Conservation (phyloP, 2,888 invertebrate genomes). For the Podotricha telesiphe region DNA sequence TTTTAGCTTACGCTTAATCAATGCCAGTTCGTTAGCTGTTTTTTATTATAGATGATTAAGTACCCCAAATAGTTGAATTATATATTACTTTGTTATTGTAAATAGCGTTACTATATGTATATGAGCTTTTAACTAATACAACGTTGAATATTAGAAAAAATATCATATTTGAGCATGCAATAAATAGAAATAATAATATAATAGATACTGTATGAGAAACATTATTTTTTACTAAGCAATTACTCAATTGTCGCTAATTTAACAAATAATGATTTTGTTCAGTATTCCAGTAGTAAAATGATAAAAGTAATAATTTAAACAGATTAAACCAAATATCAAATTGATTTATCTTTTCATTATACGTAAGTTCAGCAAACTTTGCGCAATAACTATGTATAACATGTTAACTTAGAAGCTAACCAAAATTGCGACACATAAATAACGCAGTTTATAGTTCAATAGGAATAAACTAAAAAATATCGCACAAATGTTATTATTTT, state of each 20-base stretch:
- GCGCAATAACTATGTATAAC: background rate
- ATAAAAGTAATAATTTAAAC: background rate
- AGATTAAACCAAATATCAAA: background rate
- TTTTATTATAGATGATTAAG: conserved; percentile 52
- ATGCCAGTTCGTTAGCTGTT: conserved; percentile 45
- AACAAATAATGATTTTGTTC: background rate
- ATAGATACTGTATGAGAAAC: conserved; percentile 3
- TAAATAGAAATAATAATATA: conserved; percentile 9
- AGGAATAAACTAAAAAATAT: conserved; percentile 19
- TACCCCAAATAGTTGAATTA: conserved; percentile 55
- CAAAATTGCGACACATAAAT: background rate
- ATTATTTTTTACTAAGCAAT: background rate
- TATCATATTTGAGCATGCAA: conserved; percentile 6
- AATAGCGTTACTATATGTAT: conserved; percentile 57
- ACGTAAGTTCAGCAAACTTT: background rate
- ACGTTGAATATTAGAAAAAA: conserved; percentile 26
- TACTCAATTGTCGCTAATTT: background rate
- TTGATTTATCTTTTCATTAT: background rate
- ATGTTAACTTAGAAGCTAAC: background rate
- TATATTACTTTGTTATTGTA: conserved; percentile 69
- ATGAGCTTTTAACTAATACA: conserved; percentile 36
- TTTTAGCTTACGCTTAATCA: conserved; percentile 54
- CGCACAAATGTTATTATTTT: conserved; percentile 29
- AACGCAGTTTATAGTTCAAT: conserved; percentile 5
- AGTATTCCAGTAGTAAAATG: background rate